phyloP scores from a whole-genome alignment of 2,888 invertebrate species.

The Hemistola chrysoprasaria region DNA sequence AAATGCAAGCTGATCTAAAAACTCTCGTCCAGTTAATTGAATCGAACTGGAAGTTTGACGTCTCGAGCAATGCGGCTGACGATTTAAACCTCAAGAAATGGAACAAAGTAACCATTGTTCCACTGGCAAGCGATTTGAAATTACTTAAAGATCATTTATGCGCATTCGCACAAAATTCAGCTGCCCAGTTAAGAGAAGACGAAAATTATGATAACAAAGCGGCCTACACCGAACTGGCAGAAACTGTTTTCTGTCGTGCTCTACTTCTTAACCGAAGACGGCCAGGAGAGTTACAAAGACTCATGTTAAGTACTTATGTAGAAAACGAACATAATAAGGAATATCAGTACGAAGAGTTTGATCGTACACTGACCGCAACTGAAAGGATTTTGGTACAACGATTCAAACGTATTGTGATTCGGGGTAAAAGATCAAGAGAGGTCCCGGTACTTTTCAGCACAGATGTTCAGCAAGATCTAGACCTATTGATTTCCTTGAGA shows the following conservation, averaged over 20 bases:
- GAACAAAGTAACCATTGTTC: constrained; percentile 1
- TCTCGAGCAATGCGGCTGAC: constrained; percentile 1
- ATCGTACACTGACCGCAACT: background rate
- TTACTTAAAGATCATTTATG: background rate
- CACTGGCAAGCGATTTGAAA: background rate
- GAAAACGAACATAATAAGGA: background rate
- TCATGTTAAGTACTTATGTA: background rate
- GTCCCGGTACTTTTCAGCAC: too few relatives aligned
- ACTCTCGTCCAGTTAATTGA: background rate
- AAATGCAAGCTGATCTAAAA: constrained; percentile 14
- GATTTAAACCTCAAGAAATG: constrained; percentile 1
- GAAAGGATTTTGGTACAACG: too few relatives aligned
- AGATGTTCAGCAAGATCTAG: too few relatives aligned
- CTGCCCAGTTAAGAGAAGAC: background rate
- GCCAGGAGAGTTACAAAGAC: background rate
- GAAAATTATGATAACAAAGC: background rate
- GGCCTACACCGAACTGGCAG: background rate
- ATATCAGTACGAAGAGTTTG: constrained; percentile 1
- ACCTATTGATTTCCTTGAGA: too few relatives aligned
- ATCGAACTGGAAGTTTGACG: constrained; percentile 7
- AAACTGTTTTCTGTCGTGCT: background rate
- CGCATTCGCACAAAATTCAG: background rate
- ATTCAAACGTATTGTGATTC: background rate
- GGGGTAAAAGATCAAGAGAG: background rate
- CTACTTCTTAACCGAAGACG: background rate